Evolutionary conservation across 2,113 vertebrate species (phyloP).

Genomic region (Misgurnus mizolepis): DNA sequence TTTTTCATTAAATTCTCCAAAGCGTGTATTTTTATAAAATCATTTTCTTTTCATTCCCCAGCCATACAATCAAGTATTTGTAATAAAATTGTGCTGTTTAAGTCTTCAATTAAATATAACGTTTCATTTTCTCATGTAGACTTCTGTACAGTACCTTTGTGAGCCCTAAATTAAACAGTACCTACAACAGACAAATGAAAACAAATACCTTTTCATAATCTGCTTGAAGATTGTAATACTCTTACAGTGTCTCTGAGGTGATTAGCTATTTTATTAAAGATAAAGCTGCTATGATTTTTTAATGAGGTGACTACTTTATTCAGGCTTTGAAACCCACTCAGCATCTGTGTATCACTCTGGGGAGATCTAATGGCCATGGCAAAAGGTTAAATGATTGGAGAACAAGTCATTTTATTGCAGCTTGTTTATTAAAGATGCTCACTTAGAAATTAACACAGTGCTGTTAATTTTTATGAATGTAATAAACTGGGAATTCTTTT

Average conservation of each 20-base stretch:
- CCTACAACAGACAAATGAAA: slow-evolving; percentile 42
- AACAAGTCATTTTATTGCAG: slow-evolving; percentile 62
- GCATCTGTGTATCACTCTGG: slow-evolving; percentile 67
- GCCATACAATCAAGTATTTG: not conserved
- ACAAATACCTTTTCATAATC: slow-evolving; percentile 86
- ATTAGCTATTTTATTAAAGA: slow-evolving; percentile 91
- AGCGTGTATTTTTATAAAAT: not conserved
- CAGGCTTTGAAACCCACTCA: slow-evolving; percentile 58
- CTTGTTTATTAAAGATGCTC: slow-evolving; percentile 53
- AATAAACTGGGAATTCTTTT: slow-evolving; percentile 20
- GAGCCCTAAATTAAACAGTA: slow-evolving; percentile 11
- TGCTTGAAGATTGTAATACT: slow-evolving; percentile 76
- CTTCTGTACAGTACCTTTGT: slow-evolving; percentile 7
- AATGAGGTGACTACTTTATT: slow-evolving; percentile 75
- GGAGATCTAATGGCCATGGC: slow-evolving; percentile 65
- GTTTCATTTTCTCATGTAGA: slow-evolving; percentile 26
- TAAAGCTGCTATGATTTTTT: slow-evolving; percentile 79
- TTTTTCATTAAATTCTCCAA: not conserved
- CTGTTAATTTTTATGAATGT: slow-evolving; percentile 4
- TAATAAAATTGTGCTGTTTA: slow-evolving; percentile 54
- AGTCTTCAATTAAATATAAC: slow-evolving; percentile 29
- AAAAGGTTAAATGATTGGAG: slow-evolving; percentile 64
- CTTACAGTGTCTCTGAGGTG: slow-evolving; percentile 81
- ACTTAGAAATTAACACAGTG: slow-evolving; percentile 42
- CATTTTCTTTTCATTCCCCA: not conserved